A percentile compares a stretch with the other conserved stretches of the same genome.
phyloP scores from a whole-genome alignment of 92 coral and sea anemone genomes.

The Nematostella vectensis region DNA sequence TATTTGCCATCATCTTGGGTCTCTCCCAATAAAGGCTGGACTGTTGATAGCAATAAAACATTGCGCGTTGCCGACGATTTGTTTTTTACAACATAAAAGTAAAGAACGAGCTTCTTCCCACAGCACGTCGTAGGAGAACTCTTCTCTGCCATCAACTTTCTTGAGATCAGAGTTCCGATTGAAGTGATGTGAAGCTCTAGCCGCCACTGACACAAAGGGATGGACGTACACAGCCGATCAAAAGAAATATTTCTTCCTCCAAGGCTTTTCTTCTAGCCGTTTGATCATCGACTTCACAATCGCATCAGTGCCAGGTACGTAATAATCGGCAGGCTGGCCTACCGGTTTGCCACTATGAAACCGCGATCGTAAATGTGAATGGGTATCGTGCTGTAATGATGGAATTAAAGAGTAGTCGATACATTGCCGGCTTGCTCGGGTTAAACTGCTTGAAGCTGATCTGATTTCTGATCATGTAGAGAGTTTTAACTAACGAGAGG shows the following conservation, averaged over 20 bases:
- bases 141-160: too few relatives aligned
- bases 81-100: too few relatives aligned
- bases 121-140: too few relatives aligned
- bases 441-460: too few relatives aligned
- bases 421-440: slow-evolving; percentile 29
- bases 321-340: slow-evolving; percentile 9
- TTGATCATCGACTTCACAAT: slow-evolving; percentile 8
- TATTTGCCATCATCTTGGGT: too few relatives aligned
- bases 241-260: slow-evolving; percentile 17
- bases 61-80: too few relatives aligned
- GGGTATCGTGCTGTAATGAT: slow-evolving; percentile 26
- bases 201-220: neutral
- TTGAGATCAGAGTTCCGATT: too few relatives aligned
- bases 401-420: slow-evolving; percentile 22
- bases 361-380: neutral
- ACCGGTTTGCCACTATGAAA: slow-evolving; percentile 21
- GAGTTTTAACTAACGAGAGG: too few relatives aligned
- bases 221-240: neutral
- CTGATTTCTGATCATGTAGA: too few relatives aligned
- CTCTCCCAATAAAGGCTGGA: too few relatives aligned
- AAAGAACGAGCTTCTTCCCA: too few relatives aligned
- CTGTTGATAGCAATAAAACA: too few relatives aligned
- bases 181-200: neutral
- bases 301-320: slow-evolving; percentile 12
- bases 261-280: slow-evolving; percentile 1